Base-by-base conservation (phyloP, 2,888 invertebrate genomes). In the Iselma pallidipennis region DNA sequence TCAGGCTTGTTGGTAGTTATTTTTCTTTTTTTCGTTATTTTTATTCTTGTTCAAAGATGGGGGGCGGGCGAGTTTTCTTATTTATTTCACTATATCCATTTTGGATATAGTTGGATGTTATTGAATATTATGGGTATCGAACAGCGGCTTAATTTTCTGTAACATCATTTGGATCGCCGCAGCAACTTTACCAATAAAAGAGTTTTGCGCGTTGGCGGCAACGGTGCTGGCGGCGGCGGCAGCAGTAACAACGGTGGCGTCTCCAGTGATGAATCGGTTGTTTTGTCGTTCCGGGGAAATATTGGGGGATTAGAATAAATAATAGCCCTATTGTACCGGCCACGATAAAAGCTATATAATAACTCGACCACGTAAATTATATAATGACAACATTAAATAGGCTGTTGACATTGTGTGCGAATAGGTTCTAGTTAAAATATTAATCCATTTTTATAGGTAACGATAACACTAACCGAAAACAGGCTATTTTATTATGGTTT, bases 271-370 rank as follows among this genome's bases (percentile, higher is more conserved):
- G 57, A 57, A 64, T 64, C 49, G 64, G 57, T 64, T 64, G 64
- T 64, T 64, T 64, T 64, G 60, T 50, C 57, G 55, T 50, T 60
- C 51, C 6, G 19, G 57, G 57, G 58, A 65, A 65, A 65, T 65
- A 65, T 65, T 56, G 61, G 58, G 59, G 56, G 57, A 58, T 65
- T 65, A 65, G 58, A 65, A 65, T 65, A 65, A 65, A 61, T 65
- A 61, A 65, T 65, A 56, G 65, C 61, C 55, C 61, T 54, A 61
- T 59, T 61, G 61, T 65, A 61, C 56, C 37, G 23, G 55, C 55
- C 58, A 49, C 59, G 57, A 65, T 61, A 61, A 65, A 64, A 64
- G 64, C 64, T 55, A 61, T n/a, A n/a, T 61, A 61, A 64, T 64
- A 64, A 61, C 60, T 60, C 57, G 25, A 23, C 57, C 42, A 21